These are phyloP conservation scores for Paratrypauchen microcephalus DNA, from an alignment of 2,797 vertebrate species.

Conservation along the genomic window DNA sequence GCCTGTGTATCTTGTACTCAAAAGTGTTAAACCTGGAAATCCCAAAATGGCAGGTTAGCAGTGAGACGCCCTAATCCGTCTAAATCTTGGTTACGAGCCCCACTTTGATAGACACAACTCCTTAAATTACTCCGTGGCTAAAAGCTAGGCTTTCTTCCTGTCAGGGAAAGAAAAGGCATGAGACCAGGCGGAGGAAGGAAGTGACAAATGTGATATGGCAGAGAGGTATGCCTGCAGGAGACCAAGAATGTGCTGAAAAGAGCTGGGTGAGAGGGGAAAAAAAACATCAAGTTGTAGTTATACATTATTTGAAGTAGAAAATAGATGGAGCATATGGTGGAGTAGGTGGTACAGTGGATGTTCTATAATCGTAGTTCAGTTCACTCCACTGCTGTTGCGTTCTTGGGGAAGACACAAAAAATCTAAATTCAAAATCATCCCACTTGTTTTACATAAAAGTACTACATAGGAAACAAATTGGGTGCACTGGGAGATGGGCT, in stretches of 20 bases:
- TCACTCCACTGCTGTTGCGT: too few species aligned
- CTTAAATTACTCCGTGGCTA: conserved; percentile 40
- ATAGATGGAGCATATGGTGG: not conserved
- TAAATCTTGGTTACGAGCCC: conserved; percentile 52
- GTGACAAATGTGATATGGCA: conserved; percentile 12
- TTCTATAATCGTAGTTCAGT: not conserved
- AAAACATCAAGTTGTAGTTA: not conserved
- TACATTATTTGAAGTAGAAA: not conserved
- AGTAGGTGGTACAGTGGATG: not conserved
- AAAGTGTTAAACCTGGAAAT: conserved; percentile 51
- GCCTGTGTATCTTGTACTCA: conserved; percentile 43
- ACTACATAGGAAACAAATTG: too few species aligned
- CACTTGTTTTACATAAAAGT: too few species aligned
- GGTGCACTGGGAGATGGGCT: too few species aligned
- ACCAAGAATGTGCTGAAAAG: not conserved
- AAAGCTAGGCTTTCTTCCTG: conserved; percentile 38
- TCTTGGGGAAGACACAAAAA: too few species aligned
- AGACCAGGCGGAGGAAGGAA: conserved; percentile 18
- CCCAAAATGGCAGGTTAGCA: conserved; percentile 46
- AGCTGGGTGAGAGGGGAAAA: not conserved
- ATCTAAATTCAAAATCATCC: too few species aligned
- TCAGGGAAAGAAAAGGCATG: conserved; percentile 27
- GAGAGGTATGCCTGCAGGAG: conserved; percentile 5
- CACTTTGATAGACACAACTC: conserved; percentile 56
- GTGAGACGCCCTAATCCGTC: conserved; percentile 42